phyloP scores from a whole-genome alignment of 2,797 vertebrate species.

The Enteromius trimaculatus region DNA sequence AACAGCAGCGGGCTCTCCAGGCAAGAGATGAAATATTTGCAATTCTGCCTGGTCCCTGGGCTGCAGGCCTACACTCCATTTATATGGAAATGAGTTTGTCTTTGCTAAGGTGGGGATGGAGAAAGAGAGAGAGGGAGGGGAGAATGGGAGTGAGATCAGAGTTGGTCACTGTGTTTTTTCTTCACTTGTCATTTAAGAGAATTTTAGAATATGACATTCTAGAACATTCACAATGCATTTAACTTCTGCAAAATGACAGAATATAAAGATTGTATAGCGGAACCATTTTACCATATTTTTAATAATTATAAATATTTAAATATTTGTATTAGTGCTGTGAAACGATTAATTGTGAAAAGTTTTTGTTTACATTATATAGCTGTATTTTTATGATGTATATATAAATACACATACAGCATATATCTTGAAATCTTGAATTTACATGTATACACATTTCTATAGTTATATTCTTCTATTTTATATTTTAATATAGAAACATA shows the following conservation, averaged over 20 bases:
- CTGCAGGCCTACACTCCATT: conserved; percentile 81
- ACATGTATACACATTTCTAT: too few relatives aligned
- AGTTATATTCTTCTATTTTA: too few relatives aligned
- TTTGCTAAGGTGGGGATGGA: conserved; percentile 68
- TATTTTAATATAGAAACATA: too few relatives aligned
- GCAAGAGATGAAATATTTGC: conserved; percentile 84
- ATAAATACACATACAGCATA: too few relatives aligned
- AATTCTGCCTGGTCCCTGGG: conserved; percentile 78
- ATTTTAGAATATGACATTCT: not conserved
- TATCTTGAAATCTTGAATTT: too few relatives aligned
- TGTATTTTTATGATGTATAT: too few relatives aligned
- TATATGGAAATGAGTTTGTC: conserved; percentile 86
- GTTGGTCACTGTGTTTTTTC: conserved; percentile 10
- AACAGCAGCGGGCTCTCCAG: conserved; percentile 72
- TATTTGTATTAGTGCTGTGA: not conserved
- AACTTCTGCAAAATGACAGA: not conserved
- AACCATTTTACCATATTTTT: not conserved
- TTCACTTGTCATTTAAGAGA: not conserved
- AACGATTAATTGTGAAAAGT: too few relatives aligned
- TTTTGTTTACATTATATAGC: too few relatives aligned
- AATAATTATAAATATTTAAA: not conserved
- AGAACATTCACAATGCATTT: not conserved
- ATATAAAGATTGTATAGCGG: not conserved
- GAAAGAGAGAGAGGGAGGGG: conserved; percentile 61
- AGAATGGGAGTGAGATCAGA: conserved; percentile 13